Evolutionary conservation across 2,888 invertebrate genomes (phyloP).

Genomic region (Anoplius nigerrimus): DNA sequence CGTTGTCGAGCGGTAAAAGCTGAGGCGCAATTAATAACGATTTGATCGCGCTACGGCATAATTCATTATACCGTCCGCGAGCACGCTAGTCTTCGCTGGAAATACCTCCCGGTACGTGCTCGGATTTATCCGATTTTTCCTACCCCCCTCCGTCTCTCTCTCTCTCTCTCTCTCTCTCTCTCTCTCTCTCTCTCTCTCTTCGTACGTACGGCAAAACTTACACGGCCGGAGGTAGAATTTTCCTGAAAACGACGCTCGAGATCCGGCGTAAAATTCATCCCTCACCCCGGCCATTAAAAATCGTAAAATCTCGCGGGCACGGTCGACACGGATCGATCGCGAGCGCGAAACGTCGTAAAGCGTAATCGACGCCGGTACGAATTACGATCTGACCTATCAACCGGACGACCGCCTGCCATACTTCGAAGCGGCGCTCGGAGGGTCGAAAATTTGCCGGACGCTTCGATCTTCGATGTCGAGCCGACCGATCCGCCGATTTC

Average conservation of each 20-base stretch:
- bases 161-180: too few species aligned
- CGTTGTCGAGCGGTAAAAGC: too few species aligned
- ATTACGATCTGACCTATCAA: slow-evolving; percentile 44
- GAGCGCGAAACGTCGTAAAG: slow-evolving; percentile 57
- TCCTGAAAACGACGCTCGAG: slow-evolving; percentile 36
- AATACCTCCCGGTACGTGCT: too few species aligned
- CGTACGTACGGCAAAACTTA: background rate
- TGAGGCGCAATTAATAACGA: too few species aligned
- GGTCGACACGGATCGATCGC: slow-evolving; percentile 17
- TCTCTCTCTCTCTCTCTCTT: too few species aligned
- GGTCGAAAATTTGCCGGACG: too few species aligned
- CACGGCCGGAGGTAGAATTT: slow-evolving; percentile 30
- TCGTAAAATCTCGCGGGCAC: slow-evolving; percentile 54
- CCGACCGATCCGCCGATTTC: too few species aligned
- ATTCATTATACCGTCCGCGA: too few species aligned
- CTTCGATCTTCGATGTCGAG: too few species aligned
- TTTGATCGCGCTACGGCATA: too few species aligned
- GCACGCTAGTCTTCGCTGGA: too few species aligned
- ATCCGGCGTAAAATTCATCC: slow-evolving; percentile 41
- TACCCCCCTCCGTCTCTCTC: too few species aligned
- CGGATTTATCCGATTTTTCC: background rate
- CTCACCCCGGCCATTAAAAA: slow-evolving; percentile 42
- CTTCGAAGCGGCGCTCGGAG: slow-evolving; percentile 2
- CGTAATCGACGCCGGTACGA: slow-evolving; percentile 55
- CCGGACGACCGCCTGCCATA: slow-evolving; percentile 6